Conservation (phyloP, 2,797 vertebrate genomes). For the Enteromius thamalakanensis region DNA sequence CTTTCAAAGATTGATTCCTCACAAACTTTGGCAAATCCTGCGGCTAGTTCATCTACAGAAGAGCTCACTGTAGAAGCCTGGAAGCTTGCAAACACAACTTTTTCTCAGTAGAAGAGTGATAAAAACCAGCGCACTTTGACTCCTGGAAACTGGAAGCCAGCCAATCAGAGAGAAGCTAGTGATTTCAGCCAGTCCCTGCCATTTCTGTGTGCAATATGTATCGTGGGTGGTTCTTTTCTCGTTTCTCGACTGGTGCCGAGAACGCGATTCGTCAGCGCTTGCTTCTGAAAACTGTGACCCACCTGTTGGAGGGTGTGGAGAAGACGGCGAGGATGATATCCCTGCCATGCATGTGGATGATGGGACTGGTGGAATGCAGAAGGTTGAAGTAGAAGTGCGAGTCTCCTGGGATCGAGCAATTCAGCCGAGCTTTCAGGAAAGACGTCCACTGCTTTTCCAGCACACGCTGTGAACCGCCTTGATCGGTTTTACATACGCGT, state of each 20-base stretch:
- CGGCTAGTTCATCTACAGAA: neutral
- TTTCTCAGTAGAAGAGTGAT: slow-evolving; percentile 27
- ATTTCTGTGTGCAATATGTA: slow-evolving; percentile 9
- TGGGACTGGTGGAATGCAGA: slow-evolving; percentile 90
- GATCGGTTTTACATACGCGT: slow-evolving; percentile 91
- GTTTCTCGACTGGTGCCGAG: neutral
- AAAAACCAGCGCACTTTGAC: slow-evolving; percentile 33
- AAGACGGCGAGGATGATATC: slow-evolving; percentile 91
- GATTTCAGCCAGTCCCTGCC: slow-evolving; percentile 5
- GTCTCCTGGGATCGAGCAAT: slow-evolving; percentile 94
- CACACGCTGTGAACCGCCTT: slow-evolving; percentile 91
- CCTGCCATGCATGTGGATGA: slow-evolving; percentile 87
- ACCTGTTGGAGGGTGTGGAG: slow-evolving; percentile 95
- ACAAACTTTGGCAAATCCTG: slow-evolving; percentile 2
- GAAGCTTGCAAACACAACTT: neutral
- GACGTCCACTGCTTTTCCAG: slow-evolving; percentile 98
- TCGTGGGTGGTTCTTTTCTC: slow-evolving; percentile 8
- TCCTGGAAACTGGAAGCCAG: slow-evolving; percentile 15
- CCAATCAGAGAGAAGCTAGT: slow-evolving; percentile 24
- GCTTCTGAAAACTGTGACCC: slow-evolving; percentile 22
- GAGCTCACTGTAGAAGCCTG: neutral
- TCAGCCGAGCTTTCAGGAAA: slow-evolving; percentile 93
- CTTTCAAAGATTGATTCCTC: neutral
- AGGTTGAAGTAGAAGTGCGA: slow-evolving; percentile 97
- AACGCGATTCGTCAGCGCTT: neutral